Evolutionary conservation across 2,797 vertebrate genomes (phyloP).

Genomic region (Carcharodon carcharias): DNA sequence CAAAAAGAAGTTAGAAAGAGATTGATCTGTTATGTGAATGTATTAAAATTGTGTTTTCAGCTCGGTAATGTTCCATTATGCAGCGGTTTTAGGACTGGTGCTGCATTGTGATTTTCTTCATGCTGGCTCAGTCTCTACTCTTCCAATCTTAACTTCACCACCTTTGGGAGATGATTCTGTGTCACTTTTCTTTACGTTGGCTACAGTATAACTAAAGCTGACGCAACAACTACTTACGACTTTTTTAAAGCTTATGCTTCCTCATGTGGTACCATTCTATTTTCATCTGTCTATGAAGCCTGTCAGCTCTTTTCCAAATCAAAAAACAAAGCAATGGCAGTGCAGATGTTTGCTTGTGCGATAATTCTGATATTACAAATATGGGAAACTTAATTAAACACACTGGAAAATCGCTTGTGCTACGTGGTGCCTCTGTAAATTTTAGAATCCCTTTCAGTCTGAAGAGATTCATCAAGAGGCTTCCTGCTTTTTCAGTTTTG

Average conservation of each 20-base stretch:
- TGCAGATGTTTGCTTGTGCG: not conserved
- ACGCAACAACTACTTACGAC: not conserved
- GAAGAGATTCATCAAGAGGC: not conserved
- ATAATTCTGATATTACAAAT: not conserved
- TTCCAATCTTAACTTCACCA: not conserved
- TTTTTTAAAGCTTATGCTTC: constrained; percentile 7
- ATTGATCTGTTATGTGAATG: not conserved
- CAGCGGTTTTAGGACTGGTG: not conserved
- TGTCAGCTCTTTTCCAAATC: not conserved
- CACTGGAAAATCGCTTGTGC: not conserved
- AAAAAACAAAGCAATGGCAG: not conserved
- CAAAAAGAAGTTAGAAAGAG: not conserved
- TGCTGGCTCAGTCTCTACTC: not conserved
- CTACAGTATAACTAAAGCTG: not conserved
- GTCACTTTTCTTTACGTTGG: not conserved
- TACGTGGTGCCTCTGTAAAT: not conserved
- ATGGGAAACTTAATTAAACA: not conserved
- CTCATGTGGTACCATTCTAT: not conserved
- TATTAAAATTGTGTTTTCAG: constrained; percentile 5
- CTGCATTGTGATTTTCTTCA: not conserved
- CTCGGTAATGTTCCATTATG: not conserved
- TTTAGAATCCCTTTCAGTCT: not conserved
- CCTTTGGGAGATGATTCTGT: not conserved
- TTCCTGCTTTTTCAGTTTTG: not conserved
- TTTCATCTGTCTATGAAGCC: not conserved